These are phyloP conservation scores for Ammodytes dubius DNA, from an alignment of 2,113 vertebrate genomes.

Conservation along the genomic window DNA sequence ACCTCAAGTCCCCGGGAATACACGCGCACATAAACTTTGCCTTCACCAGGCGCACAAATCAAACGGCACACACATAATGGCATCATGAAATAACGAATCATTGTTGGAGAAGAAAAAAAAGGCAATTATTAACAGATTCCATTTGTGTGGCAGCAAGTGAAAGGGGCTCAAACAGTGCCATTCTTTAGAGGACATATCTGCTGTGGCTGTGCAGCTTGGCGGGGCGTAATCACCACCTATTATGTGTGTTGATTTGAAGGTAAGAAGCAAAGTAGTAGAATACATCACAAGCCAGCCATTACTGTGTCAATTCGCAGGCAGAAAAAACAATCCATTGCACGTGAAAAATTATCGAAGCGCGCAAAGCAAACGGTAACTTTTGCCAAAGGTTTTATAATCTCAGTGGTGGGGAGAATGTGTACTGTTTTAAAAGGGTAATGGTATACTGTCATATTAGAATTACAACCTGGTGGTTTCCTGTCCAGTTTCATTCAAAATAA, in stretches of 20 bases:
- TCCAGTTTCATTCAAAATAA: constrained; percentile 32
- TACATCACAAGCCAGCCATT: constrained; percentile 75
- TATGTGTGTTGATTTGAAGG: constrained; percentile 79
- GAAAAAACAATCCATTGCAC: constrained; percentile 69
- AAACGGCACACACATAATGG: constrained; percentile 60
- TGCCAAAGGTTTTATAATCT: constrained; percentile 55
- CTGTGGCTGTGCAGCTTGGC: constrained; percentile 46
- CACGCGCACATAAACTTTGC: constrained; percentile 41
- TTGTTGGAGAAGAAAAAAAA: constrained; percentile 59
- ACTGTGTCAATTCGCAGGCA: constrained; percentile 65
- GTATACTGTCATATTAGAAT: constrained; percentile 62
- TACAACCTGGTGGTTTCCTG: constrained; percentile 57
- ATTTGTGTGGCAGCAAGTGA: constrained; percentile 76
- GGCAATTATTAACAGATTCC: constrained; percentile 78
- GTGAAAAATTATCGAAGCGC: constrained; percentile 62
- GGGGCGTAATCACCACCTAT: constrained; percentile 71
- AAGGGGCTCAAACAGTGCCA: constrained; percentile 66
- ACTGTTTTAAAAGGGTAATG: constrained; percentile 65
- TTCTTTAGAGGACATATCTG: constrained; percentile 77
- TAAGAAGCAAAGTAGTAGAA: constrained; percentile 77
- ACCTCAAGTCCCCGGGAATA: constrained; percentile 38
- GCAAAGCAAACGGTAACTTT: constrained; percentile 30
- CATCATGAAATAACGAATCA: constrained; percentile 75
- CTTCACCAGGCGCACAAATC: constrained; percentile 66
- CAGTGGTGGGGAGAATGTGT: constrained; percentile 26